Evolutionary conservation across 2,888 invertebrate genomes (phyloP).

Genomic region (Pycnomerus fuliginosus): DNA sequence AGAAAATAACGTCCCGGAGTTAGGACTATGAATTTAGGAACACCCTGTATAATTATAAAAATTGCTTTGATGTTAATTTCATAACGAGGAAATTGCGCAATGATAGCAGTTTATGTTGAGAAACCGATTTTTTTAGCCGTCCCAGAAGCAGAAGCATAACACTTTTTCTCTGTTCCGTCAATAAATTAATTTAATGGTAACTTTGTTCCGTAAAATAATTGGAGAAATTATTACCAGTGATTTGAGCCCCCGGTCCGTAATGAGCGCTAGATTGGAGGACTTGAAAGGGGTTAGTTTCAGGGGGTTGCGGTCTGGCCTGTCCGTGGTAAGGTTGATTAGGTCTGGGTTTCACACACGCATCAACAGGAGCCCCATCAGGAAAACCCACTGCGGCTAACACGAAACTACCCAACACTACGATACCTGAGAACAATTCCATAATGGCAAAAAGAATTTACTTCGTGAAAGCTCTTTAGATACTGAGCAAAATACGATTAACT

Average conservation of each 20-base stretch:
- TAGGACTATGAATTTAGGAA: too few relatives aligned
- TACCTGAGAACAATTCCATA: slow-evolving; percentile 14
- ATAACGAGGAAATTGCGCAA: too few relatives aligned
- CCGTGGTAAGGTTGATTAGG: slow-evolving; percentile 79
- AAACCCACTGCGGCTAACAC: slow-evolving; percentile 52
- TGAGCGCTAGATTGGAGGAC: slow-evolving; percentile 64
- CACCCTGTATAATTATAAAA: too few relatives aligned
- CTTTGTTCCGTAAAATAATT: too few relatives aligned
- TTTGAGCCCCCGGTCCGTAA: slow-evolving; percentile 68
- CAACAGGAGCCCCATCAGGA: slow-evolving; percentile 81
- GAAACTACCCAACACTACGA: slow-evolving; percentile 5
- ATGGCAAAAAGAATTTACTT: slow-evolving; percentile 4
- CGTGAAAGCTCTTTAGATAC: slow-evolving; percentile 11
- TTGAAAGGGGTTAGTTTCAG: slow-evolving; percentile 65
- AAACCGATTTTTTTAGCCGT: too few relatives aligned
- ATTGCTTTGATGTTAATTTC: too few relatives aligned
- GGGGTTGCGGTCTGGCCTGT: slow-evolving; percentile 66
- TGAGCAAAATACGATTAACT: too few relatives aligned
- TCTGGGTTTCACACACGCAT: slow-evolving; percentile 74
- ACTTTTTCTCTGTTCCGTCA: too few relatives aligned
- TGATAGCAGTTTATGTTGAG: too few relatives aligned
- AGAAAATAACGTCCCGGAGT: too few relatives aligned
- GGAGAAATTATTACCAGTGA: slow-evolving; percentile 72
- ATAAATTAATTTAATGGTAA: too few relatives aligned
- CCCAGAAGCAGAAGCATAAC: too few relatives aligned